Evolutionary conservation across 2,888 invertebrate genomes (phyloP).

Genomic region (Cheilosia pagana): DNA sequence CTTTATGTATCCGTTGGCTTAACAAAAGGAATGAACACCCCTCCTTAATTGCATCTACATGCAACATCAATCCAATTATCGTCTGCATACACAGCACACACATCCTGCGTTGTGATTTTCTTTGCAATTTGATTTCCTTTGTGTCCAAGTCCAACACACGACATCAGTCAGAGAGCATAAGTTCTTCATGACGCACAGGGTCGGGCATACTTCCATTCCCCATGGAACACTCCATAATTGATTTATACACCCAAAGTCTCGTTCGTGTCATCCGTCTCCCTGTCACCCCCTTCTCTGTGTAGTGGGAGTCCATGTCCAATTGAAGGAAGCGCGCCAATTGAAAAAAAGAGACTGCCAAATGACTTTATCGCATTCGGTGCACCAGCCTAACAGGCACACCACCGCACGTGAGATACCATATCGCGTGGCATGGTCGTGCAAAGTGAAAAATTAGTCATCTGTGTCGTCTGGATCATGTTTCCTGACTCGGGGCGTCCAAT

Average conservation of each 20-base stretch:
- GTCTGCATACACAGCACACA: conserved; percentile 18
- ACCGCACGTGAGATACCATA: conserved; percentile 27
- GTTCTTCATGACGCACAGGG: conserved; percentile 46
- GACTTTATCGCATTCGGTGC: conserved; percentile 36
- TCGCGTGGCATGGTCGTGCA: conserved; percentile 44
- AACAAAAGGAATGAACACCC: conserved; percentile 43
- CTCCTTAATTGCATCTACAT: conserved; percentile 63
- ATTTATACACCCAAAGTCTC: conserved; percentile 44
- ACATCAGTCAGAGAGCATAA: conserved; percentile 53
- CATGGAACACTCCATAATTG: conserved; percentile 60
- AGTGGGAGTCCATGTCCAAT: conserved; percentile 34
- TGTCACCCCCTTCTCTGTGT: neutral
- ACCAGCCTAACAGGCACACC: neutral
- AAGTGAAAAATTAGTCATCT: conserved; percentile 54
- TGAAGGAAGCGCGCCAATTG: conserved; percentile 47
- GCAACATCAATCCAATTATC: conserved; percentile 64
- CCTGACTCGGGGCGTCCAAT: conserved; percentile 58
- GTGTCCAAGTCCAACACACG: conserved; percentile 20
- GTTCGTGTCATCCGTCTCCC: conserved; percentile 1
- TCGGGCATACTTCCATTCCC: conserved; percentile 7
- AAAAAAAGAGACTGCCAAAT: conserved; percentile 59
- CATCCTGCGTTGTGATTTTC: conserved; percentile 19
- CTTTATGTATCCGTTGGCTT: conserved; percentile 9
- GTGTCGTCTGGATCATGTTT: conserved; percentile 60
- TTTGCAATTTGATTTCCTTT: conserved; percentile 6